Base-by-base conservation (phyloP, 2,113 vertebrate genomes). In the Lophotis ruficrista region DNA sequence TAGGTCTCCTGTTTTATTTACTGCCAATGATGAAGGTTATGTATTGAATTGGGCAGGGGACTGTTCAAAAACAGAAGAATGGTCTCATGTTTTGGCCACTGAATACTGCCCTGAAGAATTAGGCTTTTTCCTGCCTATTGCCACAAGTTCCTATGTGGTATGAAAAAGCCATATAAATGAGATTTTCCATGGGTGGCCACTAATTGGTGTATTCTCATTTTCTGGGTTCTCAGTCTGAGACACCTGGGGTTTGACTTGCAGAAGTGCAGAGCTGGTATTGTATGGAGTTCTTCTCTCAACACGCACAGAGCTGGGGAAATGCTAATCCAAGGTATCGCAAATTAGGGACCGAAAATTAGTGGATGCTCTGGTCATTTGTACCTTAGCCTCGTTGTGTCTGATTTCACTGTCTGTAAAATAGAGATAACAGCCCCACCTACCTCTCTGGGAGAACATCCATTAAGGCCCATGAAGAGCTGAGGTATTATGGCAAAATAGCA, bases 181-280 rank as follows among this genome's bases (percentile, higher is more conserved):
- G 75, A 19, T 72, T 94, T 96, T 95, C 83, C 77, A 87, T 87
- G 66, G 89, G 92, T 95, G 88, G 92, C 64, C 72, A 43, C 86
- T 96, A 96, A 96, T 95, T 96, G 92, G 80, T 61, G 71, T 50
- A 43, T 86, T 91, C 85, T 96, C 18, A 35, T 95, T 94, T 94
- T 94, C 92, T 83, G 77, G 50, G 17, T 84, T 90, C 81, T 76
- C 69, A 82, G 25, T 43, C 58, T 76, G 80, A 93, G 80, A 66
- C 94, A 96, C 80, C 94, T 96, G 95, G 73, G 90, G 83, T 89
- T 80, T 78, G 72, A 65, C 53, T 69, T 75, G 57, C 45, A 66
- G 58, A 83, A 85, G 30, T 30, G 66, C 62, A 53, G 45, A 76
- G 66, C 61, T 21, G 13, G 22, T 65, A 58, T 93, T 94, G 54